Conservation (phyloP, 2,113 vertebrate genomes). For the Mustela lutreola region DNA sequence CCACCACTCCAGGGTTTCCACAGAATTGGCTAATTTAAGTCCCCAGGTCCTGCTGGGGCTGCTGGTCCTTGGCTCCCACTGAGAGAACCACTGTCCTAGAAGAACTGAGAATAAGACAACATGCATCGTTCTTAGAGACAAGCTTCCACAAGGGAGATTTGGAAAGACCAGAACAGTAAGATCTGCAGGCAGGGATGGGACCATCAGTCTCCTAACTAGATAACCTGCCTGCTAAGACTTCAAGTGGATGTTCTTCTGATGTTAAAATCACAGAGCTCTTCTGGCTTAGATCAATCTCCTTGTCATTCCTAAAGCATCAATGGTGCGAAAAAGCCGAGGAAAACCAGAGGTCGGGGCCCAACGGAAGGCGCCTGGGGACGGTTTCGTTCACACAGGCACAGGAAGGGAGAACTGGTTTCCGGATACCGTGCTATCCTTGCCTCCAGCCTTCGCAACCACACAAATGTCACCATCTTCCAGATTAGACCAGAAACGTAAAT, state of each 20-base stretch:
- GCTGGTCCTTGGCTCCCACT: not conserved
- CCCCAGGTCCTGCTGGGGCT: not conserved
- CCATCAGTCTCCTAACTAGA: too few relatives aligned
- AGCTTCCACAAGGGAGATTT: not conserved
- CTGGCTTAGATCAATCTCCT: not conserved
- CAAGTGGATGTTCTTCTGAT: not conserved
- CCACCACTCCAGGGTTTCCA: accelerated
- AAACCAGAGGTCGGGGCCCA: not conserved
- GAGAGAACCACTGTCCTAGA: not conserved
- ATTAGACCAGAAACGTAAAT: not conserved
- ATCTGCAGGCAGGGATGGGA: accelerated
- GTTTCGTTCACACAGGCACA: not conserved
- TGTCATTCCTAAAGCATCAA: accelerated
- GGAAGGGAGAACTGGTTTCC: not conserved
- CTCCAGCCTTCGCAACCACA: not conserved
- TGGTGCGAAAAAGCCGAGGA: not conserved
- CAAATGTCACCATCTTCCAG: not conserved
- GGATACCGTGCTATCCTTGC: not conserved
- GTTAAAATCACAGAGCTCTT: not conserved
- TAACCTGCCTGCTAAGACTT: not conserved
- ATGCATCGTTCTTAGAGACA: accelerated
- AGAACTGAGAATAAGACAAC: accelerated
- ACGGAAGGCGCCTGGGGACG: not conserved
- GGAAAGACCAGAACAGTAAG: not conserved
- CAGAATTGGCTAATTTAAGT: not conserved